Evolutionary conservation across 2,113 vertebrate species (phyloP).

Genomic region (Saccopteryx leptura): DNA sequence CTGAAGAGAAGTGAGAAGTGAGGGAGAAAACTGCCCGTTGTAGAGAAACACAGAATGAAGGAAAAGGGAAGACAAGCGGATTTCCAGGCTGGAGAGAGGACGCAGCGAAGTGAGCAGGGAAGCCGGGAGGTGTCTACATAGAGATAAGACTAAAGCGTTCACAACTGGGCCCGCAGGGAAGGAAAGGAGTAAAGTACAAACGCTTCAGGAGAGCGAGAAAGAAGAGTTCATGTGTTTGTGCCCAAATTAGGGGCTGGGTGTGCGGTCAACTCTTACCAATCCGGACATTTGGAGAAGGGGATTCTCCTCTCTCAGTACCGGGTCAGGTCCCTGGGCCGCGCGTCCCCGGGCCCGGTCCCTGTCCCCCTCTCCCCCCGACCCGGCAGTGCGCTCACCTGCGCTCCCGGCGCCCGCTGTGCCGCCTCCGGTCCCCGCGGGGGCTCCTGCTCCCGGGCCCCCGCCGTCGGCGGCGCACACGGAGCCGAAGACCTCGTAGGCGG

Average conservation of each 20-base stretch:
- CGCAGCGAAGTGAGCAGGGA: not conserved
- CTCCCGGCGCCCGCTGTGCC: conserved; percentile 81
- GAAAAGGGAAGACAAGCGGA: not conserved
- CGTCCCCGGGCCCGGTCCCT: not conserved
- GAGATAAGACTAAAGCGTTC: not conserved
- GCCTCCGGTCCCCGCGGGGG: conserved; percentile 77
- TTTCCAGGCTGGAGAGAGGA: not conserved
- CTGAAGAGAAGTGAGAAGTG: not conserved
- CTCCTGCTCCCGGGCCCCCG: conserved; percentile 86
- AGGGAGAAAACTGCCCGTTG: accelerated
- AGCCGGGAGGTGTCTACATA: not conserved
- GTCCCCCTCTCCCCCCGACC: not conserved
- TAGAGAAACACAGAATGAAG: not conserved
- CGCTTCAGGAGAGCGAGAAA: not conserved
- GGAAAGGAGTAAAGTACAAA: not conserved
- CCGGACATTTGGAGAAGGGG: not conserved
- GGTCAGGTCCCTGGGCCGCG: not conserved
- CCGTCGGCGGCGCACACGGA: conserved; percentile 91
- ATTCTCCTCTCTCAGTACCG: not conserved
- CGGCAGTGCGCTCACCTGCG: conserved; percentile 69
- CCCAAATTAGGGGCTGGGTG: not conserved
- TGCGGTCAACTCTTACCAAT: not conserved
- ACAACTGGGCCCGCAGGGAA: not conserved
- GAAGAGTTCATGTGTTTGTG: not conserved
- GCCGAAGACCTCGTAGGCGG: conserved; percentile 96